A percentile compares a stretch with the other conserved stretches of the same genome.
Evolutionary conservation across 2,797 vertebrate genomes (phyloP).

Genomic region (Lepidocolaptes lacrymiger): DNA sequence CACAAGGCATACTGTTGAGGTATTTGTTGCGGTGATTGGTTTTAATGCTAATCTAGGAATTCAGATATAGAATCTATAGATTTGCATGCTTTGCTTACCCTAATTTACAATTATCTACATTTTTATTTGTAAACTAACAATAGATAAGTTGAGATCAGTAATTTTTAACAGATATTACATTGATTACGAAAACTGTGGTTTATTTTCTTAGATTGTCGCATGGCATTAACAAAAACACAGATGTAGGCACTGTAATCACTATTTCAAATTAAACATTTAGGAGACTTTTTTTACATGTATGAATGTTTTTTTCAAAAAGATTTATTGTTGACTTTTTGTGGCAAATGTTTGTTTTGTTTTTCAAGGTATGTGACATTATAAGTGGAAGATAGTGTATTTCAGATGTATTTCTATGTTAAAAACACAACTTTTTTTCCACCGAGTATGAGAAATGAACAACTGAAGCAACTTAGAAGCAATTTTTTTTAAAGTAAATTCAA

Average conservation of each 20-base stretch:
- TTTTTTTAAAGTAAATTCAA: background rate
- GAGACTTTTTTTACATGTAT: background rate
- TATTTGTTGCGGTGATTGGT: conserved; percentile 98
- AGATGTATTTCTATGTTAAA: background rate
- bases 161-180: conserved; percentile 82
- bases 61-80: conserved; percentile 92
- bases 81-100: conserved; percentile 99
- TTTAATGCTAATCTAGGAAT: conserved; percentile 98
- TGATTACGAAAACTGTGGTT: conserved; percentile 75
- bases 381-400: conserved; percentile 52
- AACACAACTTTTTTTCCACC: background rate
- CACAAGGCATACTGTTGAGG: conserved; percentile 96
- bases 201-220: conserved; percentile 86
- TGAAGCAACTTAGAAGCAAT: background rate
- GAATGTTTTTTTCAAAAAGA: conserved; percentile 4
- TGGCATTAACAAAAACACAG: conserved; percentile 84
- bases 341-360: conserved; percentile 46
- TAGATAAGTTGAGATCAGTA: conserved; percentile 92
- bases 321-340: conserved; percentile 17
- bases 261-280: conserved; percentile 39
- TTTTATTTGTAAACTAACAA: conserved; percentile 93
- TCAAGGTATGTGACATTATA: conserved; percentile 78
- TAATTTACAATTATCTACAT: conserved; percentile 83
- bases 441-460: background rate
- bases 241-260: conserved; percentile 57